Evolutionary conservation across 2,113 vertebrate species (phyloP).

Genomic region (Budorcas taxicolor): DNA sequence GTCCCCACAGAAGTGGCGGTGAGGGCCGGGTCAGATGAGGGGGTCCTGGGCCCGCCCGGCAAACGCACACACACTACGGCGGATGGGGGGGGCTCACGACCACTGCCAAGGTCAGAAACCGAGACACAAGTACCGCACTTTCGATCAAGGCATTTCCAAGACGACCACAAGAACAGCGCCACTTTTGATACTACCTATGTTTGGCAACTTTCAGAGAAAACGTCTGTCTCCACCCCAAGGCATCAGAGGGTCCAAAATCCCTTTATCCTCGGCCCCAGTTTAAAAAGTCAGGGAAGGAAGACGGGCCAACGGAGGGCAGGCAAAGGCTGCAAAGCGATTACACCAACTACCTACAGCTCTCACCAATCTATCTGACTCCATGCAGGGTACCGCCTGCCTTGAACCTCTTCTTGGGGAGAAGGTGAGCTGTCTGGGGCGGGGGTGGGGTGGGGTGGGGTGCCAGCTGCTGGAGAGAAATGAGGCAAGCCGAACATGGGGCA

Average conservation of each 20-base stretch:
- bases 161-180: conserved; percentile 71
- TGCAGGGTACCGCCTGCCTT: conserved; percentile 47
- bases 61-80: not conserved
- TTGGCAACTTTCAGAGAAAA: conserved; percentile 44
- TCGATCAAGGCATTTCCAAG: conserved; percentile 76
- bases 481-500: conserved; percentile 67
- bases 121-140: conserved; percentile 66
- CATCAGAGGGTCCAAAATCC: not conserved
- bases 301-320: fast-evolving
- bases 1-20: not conserved
- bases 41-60: not conserved
- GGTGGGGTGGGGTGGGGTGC: not conserved
- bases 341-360: not conserved
- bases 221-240: not conserved
- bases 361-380: not conserved
- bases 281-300: conserved; percentile 4
- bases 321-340: conserved; percentile 30
- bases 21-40: not conserved
- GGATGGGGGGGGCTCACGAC: conserved; percentile 25
- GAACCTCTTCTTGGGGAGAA: conserved; percentile 15
- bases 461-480: conserved; percentile 48
- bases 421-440: not conserved
- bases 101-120: conserved; percentile 65
- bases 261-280: conserved; percentile 18
- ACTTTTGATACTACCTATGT: conserved; percentile 60